Percentiles rank a stretch among this genome's conserved stretches.
Evolutionary conservation across 2,797 vertebrate species (phyloP).

Genomic region (Amniataba percoides): DNA sequence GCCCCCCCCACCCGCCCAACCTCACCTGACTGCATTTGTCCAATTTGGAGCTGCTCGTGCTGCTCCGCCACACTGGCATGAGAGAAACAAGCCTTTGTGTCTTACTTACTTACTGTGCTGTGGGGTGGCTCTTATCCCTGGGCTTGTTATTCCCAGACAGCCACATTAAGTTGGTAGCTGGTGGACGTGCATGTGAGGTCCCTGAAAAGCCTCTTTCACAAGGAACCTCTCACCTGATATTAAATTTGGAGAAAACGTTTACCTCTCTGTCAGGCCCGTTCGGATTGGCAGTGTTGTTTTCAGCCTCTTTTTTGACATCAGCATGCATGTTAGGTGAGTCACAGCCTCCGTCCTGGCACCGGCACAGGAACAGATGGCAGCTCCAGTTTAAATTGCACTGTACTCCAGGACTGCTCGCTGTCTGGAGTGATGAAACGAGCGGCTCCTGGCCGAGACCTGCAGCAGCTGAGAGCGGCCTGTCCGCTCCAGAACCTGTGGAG

Average conservation of each 20-base stretch:
- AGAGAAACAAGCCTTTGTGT: conserved; percentile 34
- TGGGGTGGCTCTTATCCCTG: background rate
- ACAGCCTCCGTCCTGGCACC: conserved; percentile 7
- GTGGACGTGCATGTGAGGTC: background rate
- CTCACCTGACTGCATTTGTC: conserved; percentile 24
- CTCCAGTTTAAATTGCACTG: conserved; percentile 2
- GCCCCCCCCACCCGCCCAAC: too few relatives aligned
- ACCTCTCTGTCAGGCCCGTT: conserved; percentile 2
- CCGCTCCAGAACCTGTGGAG: conserved; percentile 49
- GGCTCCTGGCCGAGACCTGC: background rate
- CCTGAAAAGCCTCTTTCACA: conserved; percentile 45
- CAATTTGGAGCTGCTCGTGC: conserved; percentile 13
- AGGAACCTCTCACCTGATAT: conserved; percentile 33
- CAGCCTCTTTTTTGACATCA: conserved; percentile 33
- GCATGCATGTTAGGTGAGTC: conserved; percentile 39
- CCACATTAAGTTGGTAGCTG: background rate
- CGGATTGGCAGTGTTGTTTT: conserved; percentile 16
- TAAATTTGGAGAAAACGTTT: background rate
- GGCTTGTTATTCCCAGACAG: conserved; percentile 17
- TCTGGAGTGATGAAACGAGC: conserved; percentile 37
- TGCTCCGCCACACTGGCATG: background rate
- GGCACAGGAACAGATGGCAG: conserved; percentile 60
- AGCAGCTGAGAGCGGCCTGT: background rate
- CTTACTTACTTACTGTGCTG: background rate
- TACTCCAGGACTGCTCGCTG: conserved; percentile 43